These are phyloP conservation scores for Aphis gossypii DNA, from an alignment of 1,140 invertebrate species.

Conservation along the genomic window DNA sequence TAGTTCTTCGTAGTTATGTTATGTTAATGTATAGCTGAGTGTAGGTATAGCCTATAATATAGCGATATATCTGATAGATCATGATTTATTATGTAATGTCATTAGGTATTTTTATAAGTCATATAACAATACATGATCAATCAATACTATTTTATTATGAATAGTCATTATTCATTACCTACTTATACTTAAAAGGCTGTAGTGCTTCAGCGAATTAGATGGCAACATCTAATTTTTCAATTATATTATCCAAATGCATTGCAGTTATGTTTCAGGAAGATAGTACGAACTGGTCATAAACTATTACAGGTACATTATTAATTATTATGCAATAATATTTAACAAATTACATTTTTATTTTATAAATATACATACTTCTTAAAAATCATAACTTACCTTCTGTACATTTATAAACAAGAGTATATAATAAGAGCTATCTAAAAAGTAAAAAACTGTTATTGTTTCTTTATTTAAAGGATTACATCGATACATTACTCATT, in stretches of 20 bases:
- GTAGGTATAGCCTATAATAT: too few species aligned
- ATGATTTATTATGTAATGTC: neutral
- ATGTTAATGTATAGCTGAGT: neutral
- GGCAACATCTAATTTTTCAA: neutral
- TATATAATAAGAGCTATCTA: too few species aligned
- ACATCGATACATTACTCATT: neutral
- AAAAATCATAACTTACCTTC: too few species aligned
- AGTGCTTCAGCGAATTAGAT: neutral
- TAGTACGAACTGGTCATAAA: neutral
- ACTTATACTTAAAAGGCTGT: neutral
- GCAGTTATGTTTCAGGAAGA: neutral
- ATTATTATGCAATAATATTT: neutral
- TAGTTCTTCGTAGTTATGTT: neutral
- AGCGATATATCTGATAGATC: neutral
- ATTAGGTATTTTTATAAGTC: neutral
- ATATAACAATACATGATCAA: neutral
- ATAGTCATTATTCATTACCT: neutral
- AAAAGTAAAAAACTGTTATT: neutral
- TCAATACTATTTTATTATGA: neutral
- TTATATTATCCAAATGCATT: neutral
- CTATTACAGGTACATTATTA: neutral
- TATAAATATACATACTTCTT: neutral
- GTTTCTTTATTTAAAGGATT: neutral
- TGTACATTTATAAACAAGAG: neutral
- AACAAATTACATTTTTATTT: neutral